Conservation (phyloP, 2,888 invertebrate genomes). For the Philereme vetulata region DNA sequence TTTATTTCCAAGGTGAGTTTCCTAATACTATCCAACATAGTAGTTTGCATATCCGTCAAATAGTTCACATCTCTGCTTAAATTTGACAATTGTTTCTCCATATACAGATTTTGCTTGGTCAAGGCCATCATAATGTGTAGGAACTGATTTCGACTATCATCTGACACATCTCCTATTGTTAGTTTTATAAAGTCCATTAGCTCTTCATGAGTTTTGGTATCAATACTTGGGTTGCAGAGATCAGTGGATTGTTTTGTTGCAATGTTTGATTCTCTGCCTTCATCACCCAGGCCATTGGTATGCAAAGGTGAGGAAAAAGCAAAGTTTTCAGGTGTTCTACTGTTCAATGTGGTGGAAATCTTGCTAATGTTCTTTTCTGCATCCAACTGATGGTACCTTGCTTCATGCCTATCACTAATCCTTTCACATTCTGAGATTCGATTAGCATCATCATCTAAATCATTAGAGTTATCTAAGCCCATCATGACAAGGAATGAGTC, state of each 20-base stretch:
- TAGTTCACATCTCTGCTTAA: constrained; percentile 66
- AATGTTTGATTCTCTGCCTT: constrained; percentile 48
- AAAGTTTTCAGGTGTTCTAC: constrained; percentile 56
- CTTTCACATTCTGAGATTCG: constrained; percentile 59
- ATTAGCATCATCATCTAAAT: constrained; percentile 59
- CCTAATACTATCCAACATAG: constrained; percentile 77
- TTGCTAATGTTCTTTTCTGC: constrained; percentile 68
- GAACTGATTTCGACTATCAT: constrained; percentile 73
- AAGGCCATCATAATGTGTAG: constrained; percentile 77
- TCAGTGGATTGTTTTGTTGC: constrained; percentile 48
- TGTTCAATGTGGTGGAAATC: constrained; percentile 71
- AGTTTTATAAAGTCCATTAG: constrained; percentile 73
- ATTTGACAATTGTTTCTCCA: constrained; percentile 68
- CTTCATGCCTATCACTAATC: constrained; percentile 60
- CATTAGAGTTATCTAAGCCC: constrained; percentile 70
- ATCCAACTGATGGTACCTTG: constrained; percentile 56
- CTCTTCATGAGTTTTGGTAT: constrained; percentile 61
- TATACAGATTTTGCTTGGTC: constrained; percentile 75
- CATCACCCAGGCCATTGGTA: constrained; percentile 58
- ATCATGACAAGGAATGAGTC: constrained; percentile 76
- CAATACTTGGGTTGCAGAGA: constrained; percentile 40
- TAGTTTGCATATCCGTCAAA: constrained; percentile 66
- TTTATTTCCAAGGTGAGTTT: constrained; percentile 76
- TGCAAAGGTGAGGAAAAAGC: constrained; percentile 61
- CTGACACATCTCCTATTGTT: constrained; percentile 66